Evolutionary conservation across 2,888 invertebrate genomes (phyloP), one percentile per base, ranked within the genome.

Genomic region (Agrochola circellaris): DNA sequence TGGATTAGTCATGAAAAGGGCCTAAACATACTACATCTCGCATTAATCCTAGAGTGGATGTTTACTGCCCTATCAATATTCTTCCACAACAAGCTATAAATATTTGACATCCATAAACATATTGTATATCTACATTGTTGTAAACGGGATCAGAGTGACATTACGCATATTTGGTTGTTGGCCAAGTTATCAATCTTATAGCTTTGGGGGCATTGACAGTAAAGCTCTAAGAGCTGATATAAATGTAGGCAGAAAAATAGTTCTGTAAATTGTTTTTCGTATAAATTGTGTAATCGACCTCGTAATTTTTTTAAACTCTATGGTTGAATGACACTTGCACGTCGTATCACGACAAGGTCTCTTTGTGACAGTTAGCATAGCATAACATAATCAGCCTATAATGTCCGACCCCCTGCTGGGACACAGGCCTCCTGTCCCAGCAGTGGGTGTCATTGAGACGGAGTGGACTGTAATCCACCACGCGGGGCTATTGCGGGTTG

Each of bases 171-270:
- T 84, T 84, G 82, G 85, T 81, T 65, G 23, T 6, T 20, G 17
- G 85, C 85, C 85, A 84, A 82, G 71, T 61, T 72, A 84, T 84
- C 79, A 79, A 82, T 84, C 73, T 79, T 65, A 3, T 48, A 38
- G 64, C 30, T 75, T 61, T 75, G 26, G 38, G 58, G 45, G 30
- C 68, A 75, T 67, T 70, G 64, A 61, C 77, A 73, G 34, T 60
- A 61, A 72, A 72, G 15, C 4, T 80, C n/a, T 38, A 71, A 78
- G 38, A 70, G 30, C 30, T 15, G 5, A 42, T 51, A 38, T 60
- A 60, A 51, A 70, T 48, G 51, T 60, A n/a, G 60, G 60, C 45
- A 7, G 30, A 30, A n/a, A 66, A 71, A 78, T 56, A 23, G 13
- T 69, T 17, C 20, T 17, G 58, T 34, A n/a, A 42, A 42, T 60